Conservation (phyloP, 2,888 invertebrate genomes). For the Dilophus febrilis region DNA sequence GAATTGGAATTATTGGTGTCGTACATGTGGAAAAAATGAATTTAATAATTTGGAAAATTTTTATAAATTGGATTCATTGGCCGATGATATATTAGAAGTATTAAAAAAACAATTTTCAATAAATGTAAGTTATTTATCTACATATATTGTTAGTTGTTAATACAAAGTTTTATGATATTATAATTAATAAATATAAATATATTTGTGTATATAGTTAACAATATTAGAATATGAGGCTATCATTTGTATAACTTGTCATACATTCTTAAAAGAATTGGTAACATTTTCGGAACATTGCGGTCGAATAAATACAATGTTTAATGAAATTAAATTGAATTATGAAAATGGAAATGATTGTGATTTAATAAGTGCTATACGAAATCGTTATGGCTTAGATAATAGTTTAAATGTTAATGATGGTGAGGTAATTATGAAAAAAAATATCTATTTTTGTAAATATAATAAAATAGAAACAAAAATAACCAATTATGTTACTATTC, state of each 20-base stretch:
- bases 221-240: not conserved
- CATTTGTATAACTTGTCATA: not conserved
- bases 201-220: too few relatives aligned
- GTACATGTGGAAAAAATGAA: constrained; percentile 9
- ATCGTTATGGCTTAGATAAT: not conserved
- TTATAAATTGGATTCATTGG: constrained; percentile 8
- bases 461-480: not conserved
- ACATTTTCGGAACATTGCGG: not conserved
- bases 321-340: not conserved
- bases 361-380: not conserved
- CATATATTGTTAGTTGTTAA: not conserved
- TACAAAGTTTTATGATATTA: too few relatives aligned
- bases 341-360: not conserved
- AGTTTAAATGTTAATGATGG: too few relatives aligned
- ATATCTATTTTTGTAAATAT: too few relatives aligned
- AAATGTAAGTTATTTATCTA: not conserved
- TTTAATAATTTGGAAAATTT: constrained; percentile 7
- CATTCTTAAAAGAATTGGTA: not conserved
- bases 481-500: too few relatives aligned
- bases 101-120: not conserved
- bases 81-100: constrained; percentile 6
- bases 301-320: not conserved
- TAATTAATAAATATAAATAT: too few relatives aligned
- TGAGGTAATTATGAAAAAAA: too few relatives aligned
- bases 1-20: constrained; percentile 11